phyloP scores from a whole-genome alignment of 2,113 vertebrate genomes.

The Regulus satrapa region DNA sequence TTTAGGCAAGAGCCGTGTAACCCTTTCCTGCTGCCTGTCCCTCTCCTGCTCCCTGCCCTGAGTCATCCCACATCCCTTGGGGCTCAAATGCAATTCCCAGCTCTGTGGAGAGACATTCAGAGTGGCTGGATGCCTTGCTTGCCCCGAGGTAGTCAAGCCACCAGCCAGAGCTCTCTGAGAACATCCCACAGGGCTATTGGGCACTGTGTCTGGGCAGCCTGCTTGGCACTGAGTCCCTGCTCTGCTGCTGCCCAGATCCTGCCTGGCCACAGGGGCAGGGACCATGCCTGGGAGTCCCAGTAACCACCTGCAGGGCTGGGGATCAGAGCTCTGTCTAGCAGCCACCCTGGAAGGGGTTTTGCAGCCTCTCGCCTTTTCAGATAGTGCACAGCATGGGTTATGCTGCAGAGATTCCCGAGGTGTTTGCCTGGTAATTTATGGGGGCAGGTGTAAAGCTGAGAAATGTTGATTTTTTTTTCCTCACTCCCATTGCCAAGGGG shows the following conservation, averaged over 20 bases:
- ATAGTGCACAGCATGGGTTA: neutral
- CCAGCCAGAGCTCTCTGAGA: neutral
- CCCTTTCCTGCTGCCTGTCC: neutral
- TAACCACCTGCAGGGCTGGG: neutral
- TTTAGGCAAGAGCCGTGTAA: neutral
- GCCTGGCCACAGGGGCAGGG: neutral
- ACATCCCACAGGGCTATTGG: accelerated
- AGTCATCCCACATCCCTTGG: accelerated
- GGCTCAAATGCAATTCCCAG: neutral
- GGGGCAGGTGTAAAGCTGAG: conserved; percentile 33
- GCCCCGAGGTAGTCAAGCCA: neutral
- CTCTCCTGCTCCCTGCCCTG: neutral
- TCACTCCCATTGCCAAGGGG: neutral
- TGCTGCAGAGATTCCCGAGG: neutral
- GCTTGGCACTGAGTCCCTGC: neutral
- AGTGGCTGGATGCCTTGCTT: neutral
- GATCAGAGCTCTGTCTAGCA: accelerated
- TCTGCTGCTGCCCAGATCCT: neutral
- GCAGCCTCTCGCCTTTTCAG: neutral
- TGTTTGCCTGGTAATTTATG: conserved; percentile 38
- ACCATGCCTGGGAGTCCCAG: accelerated
- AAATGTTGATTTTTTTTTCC: conserved; percentile 11
- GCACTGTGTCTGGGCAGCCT: neutral
- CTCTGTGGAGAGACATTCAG: neutral
- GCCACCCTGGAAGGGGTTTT: neutral